Conservation (phyloP, 2,113 vertebrate genomes). For the Mobula hypostoma region DNA sequence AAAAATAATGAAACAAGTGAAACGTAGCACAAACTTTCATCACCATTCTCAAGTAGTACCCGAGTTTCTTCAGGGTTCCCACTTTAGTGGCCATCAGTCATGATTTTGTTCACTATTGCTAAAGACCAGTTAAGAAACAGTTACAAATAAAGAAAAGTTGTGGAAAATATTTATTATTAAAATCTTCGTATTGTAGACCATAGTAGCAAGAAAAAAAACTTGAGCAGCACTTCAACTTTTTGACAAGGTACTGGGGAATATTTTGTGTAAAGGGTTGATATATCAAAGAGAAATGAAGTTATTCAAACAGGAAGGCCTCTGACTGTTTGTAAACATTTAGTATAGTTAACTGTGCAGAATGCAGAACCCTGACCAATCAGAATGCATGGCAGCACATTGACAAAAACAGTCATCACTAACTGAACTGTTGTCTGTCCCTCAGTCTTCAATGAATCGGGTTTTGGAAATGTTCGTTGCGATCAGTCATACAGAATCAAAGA, state of each 20-base stretch:
- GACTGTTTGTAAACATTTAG: neutral
- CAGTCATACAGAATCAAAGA: too few species aligned
- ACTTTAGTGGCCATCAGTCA: neutral
- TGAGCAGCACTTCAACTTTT: neutral
- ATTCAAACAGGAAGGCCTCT: neutral
- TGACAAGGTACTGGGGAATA: neutral
- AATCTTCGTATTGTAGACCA: neutral
- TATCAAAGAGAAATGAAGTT: neutral
- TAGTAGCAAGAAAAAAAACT: neutral
- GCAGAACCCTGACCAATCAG: too few species aligned
- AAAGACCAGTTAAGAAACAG: neutral
- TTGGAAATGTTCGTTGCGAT: neutral
- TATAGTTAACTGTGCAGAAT: neutral
- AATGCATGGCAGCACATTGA: neutral
- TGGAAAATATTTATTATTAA: neutral
- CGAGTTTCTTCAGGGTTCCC: neutral
- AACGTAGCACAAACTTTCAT: neutral
- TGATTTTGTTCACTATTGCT: neutral
- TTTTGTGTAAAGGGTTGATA: neutral
- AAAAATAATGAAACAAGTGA: conserved; percentile 40
- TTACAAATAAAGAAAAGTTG: neutral
- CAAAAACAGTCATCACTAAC: neutral
- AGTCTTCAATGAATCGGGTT: neutral
- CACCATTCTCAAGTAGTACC: neutral
- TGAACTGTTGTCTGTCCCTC: neutral